Percentiles rank a stretch among this genome's conserved stretches.
These are phyloP conservation scores for Oncopodura yosiiana DNA, from an alignment of 1,140 invertebrate genomes.

Conservation along the genomic window DNA sequence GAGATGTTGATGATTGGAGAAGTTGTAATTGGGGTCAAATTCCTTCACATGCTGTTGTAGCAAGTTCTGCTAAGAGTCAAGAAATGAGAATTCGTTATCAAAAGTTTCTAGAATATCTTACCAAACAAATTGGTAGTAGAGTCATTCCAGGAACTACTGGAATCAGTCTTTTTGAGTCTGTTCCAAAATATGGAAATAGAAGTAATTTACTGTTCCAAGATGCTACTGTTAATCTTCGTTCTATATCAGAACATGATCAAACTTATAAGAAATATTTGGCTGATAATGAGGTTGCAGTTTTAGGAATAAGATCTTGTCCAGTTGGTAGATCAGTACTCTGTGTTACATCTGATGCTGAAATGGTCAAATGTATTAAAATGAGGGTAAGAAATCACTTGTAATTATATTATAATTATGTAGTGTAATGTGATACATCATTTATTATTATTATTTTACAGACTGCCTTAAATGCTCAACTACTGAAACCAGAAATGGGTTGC, in stretches of 20 bases:
- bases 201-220: conserved; percentile 67
- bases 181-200: conserved; percentile 52
- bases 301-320: conserved; percentile 66
- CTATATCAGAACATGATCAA: conserved; percentile 52
- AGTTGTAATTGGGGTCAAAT: conserved; percentile 79
- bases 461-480: conserved; percentile 70
- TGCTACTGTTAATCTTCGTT: conserved; percentile 51
- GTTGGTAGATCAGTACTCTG: conserved; percentile 70
- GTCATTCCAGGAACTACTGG: conserved; percentile 39
- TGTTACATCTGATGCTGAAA: conserved; percentile 79
- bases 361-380: conserved; percentile 90
- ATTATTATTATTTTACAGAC: conserved; percentile 47
- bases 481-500: conserved; percentile 82
- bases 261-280: conserved; percentile 52
- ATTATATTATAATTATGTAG: neutral
- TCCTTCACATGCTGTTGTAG: conserved; percentile 77
- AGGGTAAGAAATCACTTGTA: conserved; percentile 50
- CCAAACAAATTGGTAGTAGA: conserved; percentile 41
- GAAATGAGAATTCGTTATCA: conserved; percentile 52
- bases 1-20: conserved; percentile 57
- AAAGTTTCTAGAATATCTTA: conserved; percentile 41
- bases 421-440: conserved; percentile 11
- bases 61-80: conserved; percentile 61
- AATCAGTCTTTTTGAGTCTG: conserved; percentile 62
- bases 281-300: conserved; percentile 53